Evolutionary conservation across 2,888 invertebrate species (phyloP), one percentile per base, ranked within the genome.

Genomic region (Leptopilina drosophilae): DNA sequence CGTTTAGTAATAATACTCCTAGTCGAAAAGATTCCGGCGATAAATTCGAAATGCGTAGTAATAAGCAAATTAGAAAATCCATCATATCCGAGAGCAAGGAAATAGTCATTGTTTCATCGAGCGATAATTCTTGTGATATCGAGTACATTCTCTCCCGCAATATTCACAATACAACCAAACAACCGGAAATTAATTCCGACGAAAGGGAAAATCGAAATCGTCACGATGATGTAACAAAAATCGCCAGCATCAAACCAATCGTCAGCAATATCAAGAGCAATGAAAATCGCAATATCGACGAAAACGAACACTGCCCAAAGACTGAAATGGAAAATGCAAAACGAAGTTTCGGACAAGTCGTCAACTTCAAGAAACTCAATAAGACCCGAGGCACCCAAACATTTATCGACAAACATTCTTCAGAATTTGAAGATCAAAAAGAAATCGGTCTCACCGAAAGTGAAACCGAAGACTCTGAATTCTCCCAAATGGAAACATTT

Each of bases 241-340:
- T 73, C 14, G 73, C 73, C 5, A 73, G 73, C 33, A 33, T 73
- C 8, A 73, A 73, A 56, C 73, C 73, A n/a, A 73, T 73, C 56
- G n/a, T 73, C 73, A 33, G n/a, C 33, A 73, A 3, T 56, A 3
- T 56, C 14, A 33, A 56, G n/a, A 33, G 26, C 8, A 33, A 14
- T 69, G 69, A 69, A 33, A 33, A 33, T 53, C 53, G 53, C 33
- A 53, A 5, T 12, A 49, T 49, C 8, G 49, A 69, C 7, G 69
- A 40, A 56, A 73, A 33, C 9, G 26, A 66, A 73, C 69, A 80
- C 80, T 81, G 83, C 79, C 80, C 82, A 73, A 82, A 82, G 80
- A 82, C 82, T 82, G 81, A 81, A 67, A 11, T 65, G 1, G 53
- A 73, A 26, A 73, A 26, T 56, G 73, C 5, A 73, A 73, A 33